These are phyloP conservation scores for Apodemia hepburni DNA, from an alignment of 2,888 invertebrate species.

Conservation along the genomic window DNA sequence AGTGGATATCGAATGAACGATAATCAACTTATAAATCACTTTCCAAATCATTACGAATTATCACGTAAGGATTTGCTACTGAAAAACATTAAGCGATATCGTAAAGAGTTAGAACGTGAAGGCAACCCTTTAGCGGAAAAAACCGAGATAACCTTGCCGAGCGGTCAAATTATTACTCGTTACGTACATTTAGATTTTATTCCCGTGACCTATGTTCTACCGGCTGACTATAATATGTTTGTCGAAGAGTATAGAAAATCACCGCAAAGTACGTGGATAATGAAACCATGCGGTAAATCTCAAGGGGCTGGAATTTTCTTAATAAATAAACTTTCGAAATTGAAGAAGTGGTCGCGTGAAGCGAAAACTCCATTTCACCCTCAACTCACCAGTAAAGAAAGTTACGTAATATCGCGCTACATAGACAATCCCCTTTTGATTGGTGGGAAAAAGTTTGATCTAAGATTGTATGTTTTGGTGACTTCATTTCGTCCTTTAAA, in stretches of 20 bases:
- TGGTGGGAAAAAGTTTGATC: constrained; percentile 98
- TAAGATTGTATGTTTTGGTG: constrained; percentile 94
- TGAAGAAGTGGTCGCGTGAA: constrained; percentile 94
- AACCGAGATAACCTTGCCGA: constrained; percentile 62
- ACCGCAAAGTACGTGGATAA: constrained; percentile 97
- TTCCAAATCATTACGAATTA: constrained; percentile 97
- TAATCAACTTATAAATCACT: constrained; percentile 97
- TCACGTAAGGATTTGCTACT: constrained; percentile 97
- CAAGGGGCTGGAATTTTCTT: constrained; percentile 96
- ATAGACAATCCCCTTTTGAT: constrained; percentile 97
- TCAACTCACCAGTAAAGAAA: constrained; percentile 87
- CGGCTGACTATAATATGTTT: constrained; percentile 98
- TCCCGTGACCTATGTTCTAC: constrained; percentile 95
- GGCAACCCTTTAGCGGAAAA: constrained; percentile 93
- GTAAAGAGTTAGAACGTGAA: constrained; percentile 95
- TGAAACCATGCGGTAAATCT: constrained; percentile 98
- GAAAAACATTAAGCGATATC: constrained; percentile 96
- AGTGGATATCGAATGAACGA: constrained; percentile 95
- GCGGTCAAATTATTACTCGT: constrained; percentile 84
- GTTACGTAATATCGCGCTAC: constrained; percentile 97
- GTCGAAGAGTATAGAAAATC: constrained; percentile 97
- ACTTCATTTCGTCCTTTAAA: constrained; percentile 96
- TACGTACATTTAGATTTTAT: constrained; percentile 94
- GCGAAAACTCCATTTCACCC: constrained; percentile 83
- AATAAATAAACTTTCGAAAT: constrained; percentile 95